Evolutionary conservation across 2,797 vertebrate species (phyloP).

Genomic region (Parotocinclus haroldoi): DNA sequence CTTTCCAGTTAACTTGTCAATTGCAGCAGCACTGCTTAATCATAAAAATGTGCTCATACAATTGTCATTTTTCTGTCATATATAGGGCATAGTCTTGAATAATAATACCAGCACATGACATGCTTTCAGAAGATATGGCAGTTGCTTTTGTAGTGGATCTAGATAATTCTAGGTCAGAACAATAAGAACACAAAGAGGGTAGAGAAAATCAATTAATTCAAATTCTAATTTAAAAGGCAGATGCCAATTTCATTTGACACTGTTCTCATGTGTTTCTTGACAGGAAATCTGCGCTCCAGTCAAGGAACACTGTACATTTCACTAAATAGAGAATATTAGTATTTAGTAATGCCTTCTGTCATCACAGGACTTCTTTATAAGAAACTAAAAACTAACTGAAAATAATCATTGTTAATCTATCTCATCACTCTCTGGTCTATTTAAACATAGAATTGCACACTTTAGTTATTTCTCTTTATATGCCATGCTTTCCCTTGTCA

Average conservation of each 20-base stretch:
- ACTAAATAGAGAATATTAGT: constrained; percentile 23
- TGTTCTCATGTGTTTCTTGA: constrained; percentile 36
- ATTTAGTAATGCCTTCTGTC: neutral
- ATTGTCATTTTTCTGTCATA: constrained; percentile 33
- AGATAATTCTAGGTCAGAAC: constrained; percentile 69
- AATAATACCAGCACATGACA: constrained; percentile 69
- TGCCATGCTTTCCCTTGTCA: too few species aligned
- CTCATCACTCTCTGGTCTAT: too few species aligned
- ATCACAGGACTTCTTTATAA: too few species aligned
- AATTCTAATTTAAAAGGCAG: constrained; percentile 60
- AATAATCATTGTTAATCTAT: too few species aligned
- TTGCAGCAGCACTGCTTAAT: constrained; percentile 38
- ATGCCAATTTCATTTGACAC: constrained; percentile 55
- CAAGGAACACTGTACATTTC: constrained; percentile 9
- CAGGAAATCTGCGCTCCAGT: constrained; percentile 20
- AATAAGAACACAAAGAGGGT: constrained; percentile 63
- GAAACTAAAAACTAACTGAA: too few species aligned
- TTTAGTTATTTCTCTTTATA: too few species aligned
- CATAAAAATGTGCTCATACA: constrained; percentile 28
- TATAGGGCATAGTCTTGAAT: constrained; percentile 63
- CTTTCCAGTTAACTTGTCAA: neutral
- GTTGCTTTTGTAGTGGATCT: constrained; percentile 66
- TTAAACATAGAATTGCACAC: too few species aligned
- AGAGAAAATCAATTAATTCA: constrained; percentile 69
- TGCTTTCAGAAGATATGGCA: constrained; percentile 70